These are phyloP conservation scores for Eunapius fragilis DNA, from an alignment of 37 sponge, comb jelly and placozoan genomes.

Conservation along the genomic window DNA sequence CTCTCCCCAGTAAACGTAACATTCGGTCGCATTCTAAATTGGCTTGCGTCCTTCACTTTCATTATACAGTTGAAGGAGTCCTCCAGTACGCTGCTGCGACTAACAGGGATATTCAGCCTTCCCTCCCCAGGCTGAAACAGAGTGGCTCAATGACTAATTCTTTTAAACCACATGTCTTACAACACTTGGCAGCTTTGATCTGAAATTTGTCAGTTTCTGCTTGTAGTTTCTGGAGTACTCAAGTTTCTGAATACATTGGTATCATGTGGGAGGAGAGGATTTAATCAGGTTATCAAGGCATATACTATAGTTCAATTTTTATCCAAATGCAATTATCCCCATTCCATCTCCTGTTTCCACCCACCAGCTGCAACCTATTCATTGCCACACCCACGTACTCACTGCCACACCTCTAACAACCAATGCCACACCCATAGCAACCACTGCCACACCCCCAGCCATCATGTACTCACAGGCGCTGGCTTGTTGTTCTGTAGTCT, in stretches of 20 bases:
- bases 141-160: neutral
- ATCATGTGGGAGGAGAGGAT: neutral
- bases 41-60: constrained; percentile 56
- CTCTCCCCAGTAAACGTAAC: constrained; percentile 87
- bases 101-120: constrained; percentile 68
- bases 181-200: constrained; percentile 40
- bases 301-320: no score
- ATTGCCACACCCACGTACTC: neutral
- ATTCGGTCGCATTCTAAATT: constrained; percentile 73
- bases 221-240: constrained; percentile 86
- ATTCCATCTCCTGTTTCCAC: no score
- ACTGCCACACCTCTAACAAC: neutral
- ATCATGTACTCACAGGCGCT: constrained; percentile 48
- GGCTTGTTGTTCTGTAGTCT: constrained; percentile 67
- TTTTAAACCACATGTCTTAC: neutral
- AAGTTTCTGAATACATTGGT: constrained; percentile 28
- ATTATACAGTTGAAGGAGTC: constrained; percentile 82
- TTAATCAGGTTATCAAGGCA: no score
- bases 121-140: neutral
- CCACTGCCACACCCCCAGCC: neutral
- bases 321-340: no score
- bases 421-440: no score
- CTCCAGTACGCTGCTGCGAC: constrained; percentile 74
- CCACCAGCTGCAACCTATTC: no score
- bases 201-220: constrained; percentile 83